Conservation (phyloP, 2,888 invertebrate genomes). For the Junonia oenone region DNA sequence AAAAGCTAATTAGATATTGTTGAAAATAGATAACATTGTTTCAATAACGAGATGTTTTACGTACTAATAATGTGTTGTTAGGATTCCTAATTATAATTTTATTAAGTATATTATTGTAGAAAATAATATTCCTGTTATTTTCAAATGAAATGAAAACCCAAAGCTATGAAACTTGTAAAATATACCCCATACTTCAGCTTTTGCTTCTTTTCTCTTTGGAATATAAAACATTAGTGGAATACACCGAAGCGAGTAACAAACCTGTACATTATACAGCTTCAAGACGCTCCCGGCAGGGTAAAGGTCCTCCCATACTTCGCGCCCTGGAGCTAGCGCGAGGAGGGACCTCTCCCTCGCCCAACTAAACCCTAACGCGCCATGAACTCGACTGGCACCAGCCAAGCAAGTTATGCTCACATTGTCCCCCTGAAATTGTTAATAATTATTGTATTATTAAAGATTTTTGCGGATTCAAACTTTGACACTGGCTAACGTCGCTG, state of each 20-base stretch:
- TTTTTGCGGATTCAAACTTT: no score
- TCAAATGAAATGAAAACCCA: no score
- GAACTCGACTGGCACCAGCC: slow-evolving; percentile 81
- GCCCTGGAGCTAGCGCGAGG: slow-evolving; percentile 84
- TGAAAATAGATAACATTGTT: not conserved
- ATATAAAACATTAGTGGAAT: no score
- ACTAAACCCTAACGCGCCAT: slow-evolving; percentile 86
- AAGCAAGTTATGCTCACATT: slow-evolving; percentile 85
- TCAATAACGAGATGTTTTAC: not conserved
- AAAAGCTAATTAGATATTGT: not conserved
- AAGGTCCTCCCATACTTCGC: slow-evolving; percentile 91
- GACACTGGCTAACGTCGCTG: no score
- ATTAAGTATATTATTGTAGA: no score
- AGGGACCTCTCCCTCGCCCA: slow-evolving; percentile 90
- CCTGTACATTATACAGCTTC: slow-evolving; percentile 88
- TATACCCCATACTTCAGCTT: no score
- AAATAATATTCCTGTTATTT: no score
- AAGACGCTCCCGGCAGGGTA: slow-evolving; percentile 91
- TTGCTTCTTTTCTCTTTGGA: no score
- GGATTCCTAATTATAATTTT: no score
- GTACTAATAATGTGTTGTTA: not conserved
- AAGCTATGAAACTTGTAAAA: no score
- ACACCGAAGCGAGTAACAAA: slow-evolving; percentile 41
- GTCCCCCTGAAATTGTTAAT: slow-evolving; percentile 76
- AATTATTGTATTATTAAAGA: no score